Evolutionary conservation across 2,113 vertebrate species (phyloP).

Genomic region (Platysteira castanea): DNA sequence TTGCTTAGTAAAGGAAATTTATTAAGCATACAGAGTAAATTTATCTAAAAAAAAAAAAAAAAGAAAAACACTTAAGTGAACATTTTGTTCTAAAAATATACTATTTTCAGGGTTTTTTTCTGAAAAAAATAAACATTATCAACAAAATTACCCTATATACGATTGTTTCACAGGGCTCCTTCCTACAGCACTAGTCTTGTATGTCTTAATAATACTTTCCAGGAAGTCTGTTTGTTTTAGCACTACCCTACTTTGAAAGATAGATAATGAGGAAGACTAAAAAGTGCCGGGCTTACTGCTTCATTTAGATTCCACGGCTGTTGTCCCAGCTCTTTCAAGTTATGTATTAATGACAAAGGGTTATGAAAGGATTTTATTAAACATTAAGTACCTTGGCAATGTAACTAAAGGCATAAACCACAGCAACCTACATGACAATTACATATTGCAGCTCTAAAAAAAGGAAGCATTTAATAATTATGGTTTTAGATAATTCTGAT

Average conservation of each 20-base stretch:
- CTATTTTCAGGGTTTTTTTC: constrained; percentile 26
- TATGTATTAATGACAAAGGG: constrained; percentile 72
- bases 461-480: constrained; percentile 51
- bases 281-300: constrained; percentile 65
- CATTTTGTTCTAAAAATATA: constrained; percentile 49
- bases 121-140: constrained; percentile 12
- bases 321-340: constrained; percentile 63
- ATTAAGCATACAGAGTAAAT: constrained; percentile 63
- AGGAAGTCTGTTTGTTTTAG: constrained; percentile 68
- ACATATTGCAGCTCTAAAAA: constrained; percentile 62
- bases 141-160: not conserved
- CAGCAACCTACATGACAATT: constrained; percentile 49
- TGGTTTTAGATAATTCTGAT: constrained; percentile 37
- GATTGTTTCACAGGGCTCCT: constrained; percentile 35
- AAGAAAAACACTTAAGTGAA: not conserved
- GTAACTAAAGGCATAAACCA: constrained; percentile 62
- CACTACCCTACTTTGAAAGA: constrained; percentile 66
- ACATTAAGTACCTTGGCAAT: constrained; percentile 67
- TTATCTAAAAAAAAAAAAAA: not conserved
- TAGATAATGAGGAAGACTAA: constrained; percentile 67
- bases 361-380: constrained; percentile 74
- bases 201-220: constrained; percentile 64
- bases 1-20: constrained; percentile 69
- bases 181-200: constrained; percentile 11
- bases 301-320: constrained; percentile 69